Evolutionary conservation across 2,797 vertebrate species (phyloP).

Genomic region (Acanthis flammea): DNA sequence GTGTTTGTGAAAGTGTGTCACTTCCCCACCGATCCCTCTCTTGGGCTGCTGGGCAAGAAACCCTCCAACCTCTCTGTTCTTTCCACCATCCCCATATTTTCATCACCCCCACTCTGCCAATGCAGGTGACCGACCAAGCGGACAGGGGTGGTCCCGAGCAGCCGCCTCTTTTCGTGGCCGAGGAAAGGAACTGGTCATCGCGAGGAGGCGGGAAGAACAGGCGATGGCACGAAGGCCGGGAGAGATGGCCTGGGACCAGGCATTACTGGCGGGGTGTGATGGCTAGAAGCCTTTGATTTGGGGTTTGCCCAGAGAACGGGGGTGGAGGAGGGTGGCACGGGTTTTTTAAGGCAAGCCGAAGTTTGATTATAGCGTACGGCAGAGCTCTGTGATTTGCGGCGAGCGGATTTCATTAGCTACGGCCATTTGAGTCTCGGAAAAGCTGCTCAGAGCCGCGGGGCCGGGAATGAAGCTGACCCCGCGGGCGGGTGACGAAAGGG

Average conservation of each 20-base stretch:
- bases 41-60: neutral
- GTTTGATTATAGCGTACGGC: conserved; percentile 50
- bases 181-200: neutral
- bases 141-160: neutral
- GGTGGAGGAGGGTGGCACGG: conserved; percentile 15
- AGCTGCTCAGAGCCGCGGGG: neutral
- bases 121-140: neutral
- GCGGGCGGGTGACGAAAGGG: neutral
- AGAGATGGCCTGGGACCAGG: neutral
- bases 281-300: conserved; percentile 53
- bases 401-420: conserved; percentile 46
- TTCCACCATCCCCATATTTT: neutral
- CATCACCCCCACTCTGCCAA: neutral
- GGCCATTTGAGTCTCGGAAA: neutral
- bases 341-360: conserved; percentile 53
- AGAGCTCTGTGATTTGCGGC: conserved; percentile 53
- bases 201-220: no score
- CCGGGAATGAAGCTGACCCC: neutral
- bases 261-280: neutral
- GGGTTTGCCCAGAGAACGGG: conserved; percentile 11
- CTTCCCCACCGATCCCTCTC: neutral
- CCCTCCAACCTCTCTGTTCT: neutral
- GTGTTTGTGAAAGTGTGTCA: neutral
- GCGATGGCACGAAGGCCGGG: neutral
- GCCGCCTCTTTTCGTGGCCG: neutral